A percentile compares a stretch with the other conserved stretches of the same genome.
These are phyloP conservation scores for Polyergus mexicanus DNA, from an alignment of 1,140 invertebrate species.

Conservation along the genomic window DNA sequence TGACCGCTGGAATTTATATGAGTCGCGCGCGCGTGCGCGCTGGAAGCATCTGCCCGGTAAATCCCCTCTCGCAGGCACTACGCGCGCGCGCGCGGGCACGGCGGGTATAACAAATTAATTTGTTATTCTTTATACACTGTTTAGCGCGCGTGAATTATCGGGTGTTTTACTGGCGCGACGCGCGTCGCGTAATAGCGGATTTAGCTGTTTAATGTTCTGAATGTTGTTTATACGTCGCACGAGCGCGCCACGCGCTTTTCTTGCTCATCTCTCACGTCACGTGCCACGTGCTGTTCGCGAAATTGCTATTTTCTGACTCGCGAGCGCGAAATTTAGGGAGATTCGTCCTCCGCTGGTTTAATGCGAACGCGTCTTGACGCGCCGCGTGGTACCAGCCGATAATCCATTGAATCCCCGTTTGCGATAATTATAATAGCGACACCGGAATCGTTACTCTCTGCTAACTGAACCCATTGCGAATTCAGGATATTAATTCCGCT, in stretches of 20 bases:
- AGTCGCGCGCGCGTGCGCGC: conserved; percentile 12
- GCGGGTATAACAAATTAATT: conserved; percentile 56
- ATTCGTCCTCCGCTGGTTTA: conserved; percentile 8
- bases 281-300: conserved; percentile 18
- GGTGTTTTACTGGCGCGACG: conserved; percentile 68
- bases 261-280: conserved; percentile 35
- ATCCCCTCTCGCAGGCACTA: conserved; percentile 13
- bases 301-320: conserved; percentile 29
- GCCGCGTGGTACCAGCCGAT: neutral
- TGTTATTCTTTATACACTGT: conserved; percentile 59
- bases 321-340: neutral
- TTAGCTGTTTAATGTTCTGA: conserved; percentile 60
- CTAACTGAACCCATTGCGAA: neutral
- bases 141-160: conserved; percentile 72
- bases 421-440: conserved; percentile 31
- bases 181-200: conserved; percentile 57
- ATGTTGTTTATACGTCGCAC: conserved; percentile 57
- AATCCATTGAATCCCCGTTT: neutral
- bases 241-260: neutral
- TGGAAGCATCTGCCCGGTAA: conserved; percentile 21
- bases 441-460: conserved; percentile 20
- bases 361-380: conserved; percentile 37
- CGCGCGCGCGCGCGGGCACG: neutral
- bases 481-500: conserved; percentile 14
- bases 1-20: conserved; percentile 48